A percentile compares a stretch with the other conserved stretches of the same genome.
phyloP scores from a whole-genome alignment of 2,113 vertebrate species.

The Petaurus breviceps region DNA sequence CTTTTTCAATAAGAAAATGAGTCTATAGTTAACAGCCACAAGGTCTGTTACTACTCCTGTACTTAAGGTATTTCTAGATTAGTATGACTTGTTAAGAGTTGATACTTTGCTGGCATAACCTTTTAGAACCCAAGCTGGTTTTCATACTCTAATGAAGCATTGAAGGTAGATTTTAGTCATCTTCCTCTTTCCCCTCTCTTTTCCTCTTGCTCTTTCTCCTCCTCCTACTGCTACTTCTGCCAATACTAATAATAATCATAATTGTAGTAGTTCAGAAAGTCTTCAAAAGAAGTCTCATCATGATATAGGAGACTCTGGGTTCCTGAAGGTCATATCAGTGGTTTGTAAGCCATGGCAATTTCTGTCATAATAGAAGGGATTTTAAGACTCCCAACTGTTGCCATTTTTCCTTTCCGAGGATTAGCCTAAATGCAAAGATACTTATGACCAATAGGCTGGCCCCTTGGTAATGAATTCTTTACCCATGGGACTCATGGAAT shows the following conservation, averaged over 20 bases:
- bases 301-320: background rate
- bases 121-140: background rate
- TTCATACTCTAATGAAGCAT: background rate
- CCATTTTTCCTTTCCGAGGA: background rate
- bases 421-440: background rate
- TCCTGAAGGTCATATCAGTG: background rate
- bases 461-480: background rate
- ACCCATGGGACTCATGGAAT: too few relatives aligned
- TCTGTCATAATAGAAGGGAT: background rate
- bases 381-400: background rate
- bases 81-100: background rate
- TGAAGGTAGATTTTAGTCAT: background rate
- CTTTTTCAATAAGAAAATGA: background rate
- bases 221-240: background rate
- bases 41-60: background rate
- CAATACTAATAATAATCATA: background rate
- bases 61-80: background rate
- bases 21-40: background rate
- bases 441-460: background rate
- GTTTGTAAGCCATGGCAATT: background rate
- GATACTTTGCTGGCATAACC: background rate
- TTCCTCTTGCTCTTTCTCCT: background rate
- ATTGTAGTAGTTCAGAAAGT: background rate
- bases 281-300: background rate
- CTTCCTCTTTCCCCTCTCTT: background rate